Evolutionary conservation across 2,888 invertebrate genomes (phyloP).

Genomic region (Heliconius hortense): DNA sequence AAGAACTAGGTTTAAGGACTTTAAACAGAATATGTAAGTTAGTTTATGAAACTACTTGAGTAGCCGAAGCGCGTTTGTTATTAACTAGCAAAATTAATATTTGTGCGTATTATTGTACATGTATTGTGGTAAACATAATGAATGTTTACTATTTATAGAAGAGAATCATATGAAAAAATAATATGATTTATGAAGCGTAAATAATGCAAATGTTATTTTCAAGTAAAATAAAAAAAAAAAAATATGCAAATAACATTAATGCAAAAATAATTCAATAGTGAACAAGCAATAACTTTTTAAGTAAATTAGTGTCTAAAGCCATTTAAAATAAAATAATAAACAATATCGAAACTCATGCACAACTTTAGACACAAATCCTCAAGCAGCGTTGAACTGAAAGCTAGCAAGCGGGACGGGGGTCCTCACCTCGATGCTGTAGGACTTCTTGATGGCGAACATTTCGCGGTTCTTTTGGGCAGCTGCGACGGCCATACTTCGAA

Average conservation of each 20-base stretch:
- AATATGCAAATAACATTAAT: background rate
- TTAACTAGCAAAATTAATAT: background rate
- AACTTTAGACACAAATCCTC: conserved; percentile 18
- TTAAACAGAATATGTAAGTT: conserved; percentile 18
- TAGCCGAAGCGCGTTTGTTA: background rate
- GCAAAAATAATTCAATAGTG: background rate
- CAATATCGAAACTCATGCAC: conserved; percentile 11
- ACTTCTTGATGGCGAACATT: conserved; percentile 98
- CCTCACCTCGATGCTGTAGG: conserved; percentile 98
- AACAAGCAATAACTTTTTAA: conserved; percentile 21
- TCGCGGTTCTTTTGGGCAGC: conserved; percentile 97
- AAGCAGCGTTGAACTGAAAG: conserved; percentile 20
- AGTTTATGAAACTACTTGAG: conserved; percentile 14
- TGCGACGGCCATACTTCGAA: conserved; percentile 89
- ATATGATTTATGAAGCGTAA: conserved; percentile 12
- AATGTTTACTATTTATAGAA: background rate
- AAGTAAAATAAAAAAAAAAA: background rate
- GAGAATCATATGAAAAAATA: background rate
- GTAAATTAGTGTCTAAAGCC: background rate
- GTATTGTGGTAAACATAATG: background rate
- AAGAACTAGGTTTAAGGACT: background rate
- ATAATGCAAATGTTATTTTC: background rate
- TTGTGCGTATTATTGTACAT: background rate
- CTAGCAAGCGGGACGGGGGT: conserved; percentile 39
- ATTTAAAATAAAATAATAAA: background rate